Base-by-base conservation (phyloP, 2,797 vertebrate genomes). In the Petrocephalus schoutedeni region DNA sequence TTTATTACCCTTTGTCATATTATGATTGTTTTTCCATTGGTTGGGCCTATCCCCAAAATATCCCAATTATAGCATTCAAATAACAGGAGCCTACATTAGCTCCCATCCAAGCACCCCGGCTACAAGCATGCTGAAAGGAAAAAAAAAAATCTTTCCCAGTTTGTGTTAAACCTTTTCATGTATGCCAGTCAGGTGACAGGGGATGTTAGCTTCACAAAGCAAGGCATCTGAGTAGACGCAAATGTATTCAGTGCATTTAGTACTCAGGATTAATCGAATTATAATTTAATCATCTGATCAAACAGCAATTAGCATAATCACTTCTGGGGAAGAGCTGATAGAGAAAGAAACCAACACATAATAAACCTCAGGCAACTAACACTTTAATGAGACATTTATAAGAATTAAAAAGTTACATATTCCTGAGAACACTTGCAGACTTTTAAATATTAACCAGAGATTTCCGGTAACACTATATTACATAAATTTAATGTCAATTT, bases 211-310 rank as follows among this genome's bases (percentile, higher is more conserved):
- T 89, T 89, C 92, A 90, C 89, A 93, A 94, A 93, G 92, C 89
- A 91, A 92, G 92, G 94, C 95, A 94, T 91, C 92, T 94, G 93
- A 93, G 95, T 94, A 88, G 93, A 94, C 93, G 94, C 94, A 95
- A 96, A 96, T 94, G 93, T 95, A 96, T 96, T 97, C 95, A 91
- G 92, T 96, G 95, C 93, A 19, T 96, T 97, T 97, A 96, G 95
- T 95, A 92, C 94, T 94, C 93, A 92, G 95, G 95, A 96, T 96
- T 95, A 96, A 97, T 96, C 93, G 90, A 95, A 96, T 97, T 96
- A 96, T 96, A 96, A 97, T 97, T 96, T 96, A 97, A 97, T 97
- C 97, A 97, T 97, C 95, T 97, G 96, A 97, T 98, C 97, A 98
- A 98, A 97, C 95, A 96, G 94, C 95, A 96, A 97, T 98, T 97